Evolutionary conservation across 92 coral and sea anemone species (phyloP).

Genomic region (Phymanthus crucifer): DNA sequence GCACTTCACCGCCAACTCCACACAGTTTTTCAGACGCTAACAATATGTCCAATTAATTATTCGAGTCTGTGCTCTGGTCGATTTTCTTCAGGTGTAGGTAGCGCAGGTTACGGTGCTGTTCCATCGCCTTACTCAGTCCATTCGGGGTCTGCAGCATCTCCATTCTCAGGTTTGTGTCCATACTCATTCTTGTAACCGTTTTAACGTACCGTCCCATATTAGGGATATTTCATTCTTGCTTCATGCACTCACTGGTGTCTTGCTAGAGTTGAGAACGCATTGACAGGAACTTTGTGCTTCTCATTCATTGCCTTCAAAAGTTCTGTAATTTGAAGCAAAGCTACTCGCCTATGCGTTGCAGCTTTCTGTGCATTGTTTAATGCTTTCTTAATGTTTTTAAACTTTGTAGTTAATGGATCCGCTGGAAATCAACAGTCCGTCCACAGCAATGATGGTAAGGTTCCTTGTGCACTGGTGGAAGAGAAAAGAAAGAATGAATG

Average conservation of each 20-base stretch:
- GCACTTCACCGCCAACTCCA: too few relatives aligned
- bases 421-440: neutral
- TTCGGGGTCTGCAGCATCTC: neutral
- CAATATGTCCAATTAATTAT: too few relatives aligned
- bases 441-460: slow-evolving; percentile 12
- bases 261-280: too few relatives aligned
- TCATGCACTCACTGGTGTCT: too few relatives aligned
- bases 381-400: neutral
- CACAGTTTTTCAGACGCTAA: too few relatives aligned
- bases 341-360: neutral
- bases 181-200: too few relatives aligned
- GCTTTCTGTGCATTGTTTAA: neutral
- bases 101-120: neutral
- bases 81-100: neutral
- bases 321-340: too few relatives aligned
- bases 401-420: neutral
- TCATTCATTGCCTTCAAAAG: too few relatives aligned
- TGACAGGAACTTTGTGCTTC: too few relatives aligned
- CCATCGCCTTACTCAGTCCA: neutral
- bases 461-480: neutral
- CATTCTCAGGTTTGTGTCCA: neutral
- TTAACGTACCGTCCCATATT: too few relatives aligned
- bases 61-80: neutral
- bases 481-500: neutral
- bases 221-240: neutral